A percentile compares a stretch with the other conserved stretches of the same genome.
phyloP scores from a whole-genome alignment of 2,888 invertebrate species.

The Limenitis camilla region DNA sequence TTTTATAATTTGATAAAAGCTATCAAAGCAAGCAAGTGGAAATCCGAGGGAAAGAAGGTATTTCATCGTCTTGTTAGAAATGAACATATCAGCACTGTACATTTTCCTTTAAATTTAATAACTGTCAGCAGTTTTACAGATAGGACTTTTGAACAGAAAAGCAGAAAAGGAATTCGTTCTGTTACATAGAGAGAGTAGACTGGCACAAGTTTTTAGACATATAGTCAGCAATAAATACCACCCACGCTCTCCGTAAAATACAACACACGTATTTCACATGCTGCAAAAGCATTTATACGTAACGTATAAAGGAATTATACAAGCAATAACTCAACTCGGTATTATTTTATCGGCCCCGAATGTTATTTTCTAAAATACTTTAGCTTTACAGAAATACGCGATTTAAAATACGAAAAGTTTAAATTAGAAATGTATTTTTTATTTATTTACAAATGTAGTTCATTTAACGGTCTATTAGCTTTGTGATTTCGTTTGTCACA shows the following conservation, averaged over 20 bases:
- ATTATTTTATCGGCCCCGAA: not conserved
- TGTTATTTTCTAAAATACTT: no score
- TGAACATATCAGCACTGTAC: slow-evolving; percentile 1
- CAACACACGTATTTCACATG: slow-evolving; percentile 4
- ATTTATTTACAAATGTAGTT: no score
- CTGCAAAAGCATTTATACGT: not conserved
- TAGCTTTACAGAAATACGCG: no score
- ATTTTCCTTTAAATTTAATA: slow-evolving; percentile 12
- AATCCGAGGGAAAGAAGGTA: not conserved
- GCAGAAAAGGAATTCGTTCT: slow-evolving; percentile 9
- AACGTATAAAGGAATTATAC: not conserved
- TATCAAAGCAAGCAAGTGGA: not conserved
- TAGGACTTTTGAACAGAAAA: slow-evolving; percentile 8
- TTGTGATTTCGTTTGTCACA: no score
- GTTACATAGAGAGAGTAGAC: slow-evolving; percentile 5
- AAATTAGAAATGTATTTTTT: no score
- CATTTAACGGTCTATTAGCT: no score
- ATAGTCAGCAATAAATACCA: slow-evolving; percentile 13
- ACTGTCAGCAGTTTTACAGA: slow-evolving; percentile 8
- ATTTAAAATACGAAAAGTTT: no score
- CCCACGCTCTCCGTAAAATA: slow-evolving; percentile 5
- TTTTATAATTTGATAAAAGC: not conserved
- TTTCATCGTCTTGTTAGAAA: not conserved
- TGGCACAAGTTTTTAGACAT: slow-evolving; percentile 10
- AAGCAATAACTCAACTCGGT: not conserved